Conservation (phyloP, 2,888 invertebrate species). For the Capitulum mitella region DNA sequence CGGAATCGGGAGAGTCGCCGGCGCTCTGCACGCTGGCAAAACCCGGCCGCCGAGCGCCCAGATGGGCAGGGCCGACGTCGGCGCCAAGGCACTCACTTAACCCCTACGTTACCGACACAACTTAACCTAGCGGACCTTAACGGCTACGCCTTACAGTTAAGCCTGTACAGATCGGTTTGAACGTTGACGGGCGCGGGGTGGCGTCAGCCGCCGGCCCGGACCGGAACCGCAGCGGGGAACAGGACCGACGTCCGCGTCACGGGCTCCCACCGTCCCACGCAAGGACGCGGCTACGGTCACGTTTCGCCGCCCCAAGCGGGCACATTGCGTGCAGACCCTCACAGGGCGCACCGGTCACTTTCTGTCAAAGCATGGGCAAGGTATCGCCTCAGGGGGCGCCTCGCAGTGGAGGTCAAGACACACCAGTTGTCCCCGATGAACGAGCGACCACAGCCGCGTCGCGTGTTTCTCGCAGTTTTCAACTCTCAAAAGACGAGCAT, state of each 20-base stretch:
- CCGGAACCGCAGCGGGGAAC: neutral
- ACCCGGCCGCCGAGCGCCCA: neutral
- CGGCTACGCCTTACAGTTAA: conserved; percentile 74
- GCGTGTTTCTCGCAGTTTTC: too few relatives aligned
- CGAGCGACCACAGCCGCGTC: too few relatives aligned
- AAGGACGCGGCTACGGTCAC: neutral
- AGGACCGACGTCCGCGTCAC: too few relatives aligned
- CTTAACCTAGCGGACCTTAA: neutral
- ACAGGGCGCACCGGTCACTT: conserved; percentile 38
- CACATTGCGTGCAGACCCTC: conserved; percentile 43
- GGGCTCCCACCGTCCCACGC: too few relatives aligned
- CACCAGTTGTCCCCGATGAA: too few relatives aligned
- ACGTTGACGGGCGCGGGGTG: neutral
- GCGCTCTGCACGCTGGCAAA: neutral
- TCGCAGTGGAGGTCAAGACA: too few relatives aligned
- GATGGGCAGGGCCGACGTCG: neutral
- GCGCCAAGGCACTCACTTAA: neutral
- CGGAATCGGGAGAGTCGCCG: too few relatives aligned
- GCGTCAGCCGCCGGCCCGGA: neutral
- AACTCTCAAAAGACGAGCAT: too few relatives aligned
- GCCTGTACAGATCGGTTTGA: conserved; percentile 65
- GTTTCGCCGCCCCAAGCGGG: conserved; percentile 38
- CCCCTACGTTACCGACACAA: neutral
- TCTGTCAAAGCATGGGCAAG: too few relatives aligned
- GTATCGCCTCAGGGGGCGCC: too few relatives aligned